Evolutionary conservation across 2,113 vertebrate species (phyloP).

Genomic region (Tragulus kanchil): DNA sequence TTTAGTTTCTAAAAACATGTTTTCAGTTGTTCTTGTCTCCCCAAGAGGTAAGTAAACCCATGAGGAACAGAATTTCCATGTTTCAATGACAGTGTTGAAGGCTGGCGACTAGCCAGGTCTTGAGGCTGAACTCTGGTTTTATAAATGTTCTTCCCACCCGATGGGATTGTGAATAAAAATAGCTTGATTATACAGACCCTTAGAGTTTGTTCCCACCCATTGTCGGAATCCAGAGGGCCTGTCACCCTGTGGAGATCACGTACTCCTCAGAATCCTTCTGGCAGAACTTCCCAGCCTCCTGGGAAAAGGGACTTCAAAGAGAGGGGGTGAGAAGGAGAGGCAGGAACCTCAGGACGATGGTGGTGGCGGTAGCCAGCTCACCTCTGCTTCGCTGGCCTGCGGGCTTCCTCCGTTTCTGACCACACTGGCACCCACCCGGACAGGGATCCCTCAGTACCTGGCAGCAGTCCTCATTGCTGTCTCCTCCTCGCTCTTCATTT

Average conservation of each 20-base stretch:
- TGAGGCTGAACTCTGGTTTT: too few relatives aligned
- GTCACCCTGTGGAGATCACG: neutral
- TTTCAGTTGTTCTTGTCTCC: too few relatives aligned
- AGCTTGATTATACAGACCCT: neutral
- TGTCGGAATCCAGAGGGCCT: neutral
- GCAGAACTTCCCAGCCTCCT: neutral
- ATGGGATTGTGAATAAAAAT: too few relatives aligned
- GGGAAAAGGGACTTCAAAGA: neutral
- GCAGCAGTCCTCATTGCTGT: neutral
- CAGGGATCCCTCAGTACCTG: too few relatives aligned
- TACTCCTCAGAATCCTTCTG: neutral
- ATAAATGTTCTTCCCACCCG: too few relatives aligned
- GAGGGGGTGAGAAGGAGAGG: neutral
- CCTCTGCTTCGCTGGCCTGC: neutral
- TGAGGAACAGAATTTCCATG: too few relatives aligned
- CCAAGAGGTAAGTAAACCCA: too few relatives aligned
- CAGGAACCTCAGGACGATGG: fast-evolving
- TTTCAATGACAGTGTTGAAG: too few relatives aligned
- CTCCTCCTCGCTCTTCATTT: fast-evolving
- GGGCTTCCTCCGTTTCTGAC: neutral
- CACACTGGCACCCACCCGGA: neutral
- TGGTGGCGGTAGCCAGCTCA: too few relatives aligned
- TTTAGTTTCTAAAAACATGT: too few relatives aligned
- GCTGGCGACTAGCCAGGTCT: too few relatives aligned
- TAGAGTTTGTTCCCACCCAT: neutral